Evolutionary conservation across 2,888 invertebrate species (phyloP).

Genomic region (Heliconius erato): DNA sequence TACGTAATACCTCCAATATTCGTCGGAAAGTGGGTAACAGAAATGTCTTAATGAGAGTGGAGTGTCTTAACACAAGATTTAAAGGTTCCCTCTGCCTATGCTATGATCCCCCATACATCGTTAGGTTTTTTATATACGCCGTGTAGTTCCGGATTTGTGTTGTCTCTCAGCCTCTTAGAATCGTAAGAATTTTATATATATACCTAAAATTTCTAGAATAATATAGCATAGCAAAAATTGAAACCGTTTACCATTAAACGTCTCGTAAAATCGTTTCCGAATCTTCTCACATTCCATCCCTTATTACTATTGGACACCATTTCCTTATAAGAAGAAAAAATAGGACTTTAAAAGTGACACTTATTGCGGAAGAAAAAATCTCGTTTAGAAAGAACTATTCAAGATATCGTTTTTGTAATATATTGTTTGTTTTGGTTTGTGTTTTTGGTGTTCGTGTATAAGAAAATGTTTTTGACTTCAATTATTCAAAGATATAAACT

Average conservation of each 20-base stretch:
- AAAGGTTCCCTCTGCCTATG: no score
- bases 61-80: no score
- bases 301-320: conserved; percentile 40
- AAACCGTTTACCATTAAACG: conserved; percentile 13
- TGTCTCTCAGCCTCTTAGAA: neutral
- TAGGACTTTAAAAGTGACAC: conserved; percentile 39
- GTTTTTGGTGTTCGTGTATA: no score
- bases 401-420: neutral
- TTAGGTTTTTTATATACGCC: no score
- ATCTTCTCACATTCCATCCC: conserved; percentile 31
- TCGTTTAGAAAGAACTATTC: conserved; percentile 13
- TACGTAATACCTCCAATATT: no score
- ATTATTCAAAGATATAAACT: no score
- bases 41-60: no score
- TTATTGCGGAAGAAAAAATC: conserved; percentile 36
- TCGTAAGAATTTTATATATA: neutral
- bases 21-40: no score
- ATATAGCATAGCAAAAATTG: neutral
- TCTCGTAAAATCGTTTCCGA: conserved; percentile 5
- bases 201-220: neutral
- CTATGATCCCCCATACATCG: no score
- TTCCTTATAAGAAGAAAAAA: conserved; percentile 38
- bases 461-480: no score
- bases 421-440: neutral
- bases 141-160: no score